Percentiles rank a stretch among this genome's conserved stretches.
Conservation (phyloP, 2,113 vertebrate species). For the Lates calcarifer region DNA sequence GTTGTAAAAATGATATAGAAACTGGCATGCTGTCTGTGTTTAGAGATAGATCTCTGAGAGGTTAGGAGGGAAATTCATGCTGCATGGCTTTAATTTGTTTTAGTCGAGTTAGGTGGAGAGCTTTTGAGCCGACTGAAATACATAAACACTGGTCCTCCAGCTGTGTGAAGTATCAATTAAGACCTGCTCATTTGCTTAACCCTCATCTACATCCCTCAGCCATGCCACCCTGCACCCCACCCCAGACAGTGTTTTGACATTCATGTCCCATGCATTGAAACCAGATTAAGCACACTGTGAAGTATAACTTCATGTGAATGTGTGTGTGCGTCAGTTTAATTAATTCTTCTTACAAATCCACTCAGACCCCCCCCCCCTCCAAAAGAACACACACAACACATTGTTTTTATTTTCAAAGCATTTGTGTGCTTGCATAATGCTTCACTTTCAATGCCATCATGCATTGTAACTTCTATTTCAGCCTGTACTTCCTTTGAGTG, state of each 20-base stretch:
- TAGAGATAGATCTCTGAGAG: slow-evolving; percentile 17
- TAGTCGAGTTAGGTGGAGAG: slow-evolving; percentile 75
- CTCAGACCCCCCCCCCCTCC: neutral
- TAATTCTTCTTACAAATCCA: slow-evolving; percentile 20
- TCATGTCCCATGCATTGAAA: slow-evolving; percentile 62
- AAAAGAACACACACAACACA: neutral
- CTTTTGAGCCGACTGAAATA: slow-evolving; percentile 74
- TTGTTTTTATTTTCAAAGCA: slow-evolving; percentile 7
- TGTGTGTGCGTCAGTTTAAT: slow-evolving; percentile 11
- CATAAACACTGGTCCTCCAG: slow-evolving; percentile 78
- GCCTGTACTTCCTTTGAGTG: slow-evolving; percentile 34
- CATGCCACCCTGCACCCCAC: slow-evolving; percentile 66
- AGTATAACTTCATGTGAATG: slow-evolving; percentile 19
- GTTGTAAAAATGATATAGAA: slow-evolving; percentile 1
- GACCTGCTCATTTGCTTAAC: slow-evolving; percentile 81
- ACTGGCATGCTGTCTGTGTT: slow-evolving; percentile 5
- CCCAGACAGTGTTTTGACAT: slow-evolving; percentile 74
- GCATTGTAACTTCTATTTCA: slow-evolving; percentile 28
- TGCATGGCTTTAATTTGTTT: slow-evolving; percentile 72
- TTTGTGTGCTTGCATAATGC: slow-evolving; percentile 11
- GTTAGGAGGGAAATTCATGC: slow-evolving; percentile 35
- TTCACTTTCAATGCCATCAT: neutral
- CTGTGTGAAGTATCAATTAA: slow-evolving; percentile 82
- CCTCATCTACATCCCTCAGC: slow-evolving; percentile 73
- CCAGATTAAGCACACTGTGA: slow-evolving; percentile 61